Percentiles rank a stretch among this genome's conserved stretches.
Evolutionary conservation across 2,888 invertebrate genomes (phyloP).

Genomic region (Trichogramma dendrolimi): DNA sequence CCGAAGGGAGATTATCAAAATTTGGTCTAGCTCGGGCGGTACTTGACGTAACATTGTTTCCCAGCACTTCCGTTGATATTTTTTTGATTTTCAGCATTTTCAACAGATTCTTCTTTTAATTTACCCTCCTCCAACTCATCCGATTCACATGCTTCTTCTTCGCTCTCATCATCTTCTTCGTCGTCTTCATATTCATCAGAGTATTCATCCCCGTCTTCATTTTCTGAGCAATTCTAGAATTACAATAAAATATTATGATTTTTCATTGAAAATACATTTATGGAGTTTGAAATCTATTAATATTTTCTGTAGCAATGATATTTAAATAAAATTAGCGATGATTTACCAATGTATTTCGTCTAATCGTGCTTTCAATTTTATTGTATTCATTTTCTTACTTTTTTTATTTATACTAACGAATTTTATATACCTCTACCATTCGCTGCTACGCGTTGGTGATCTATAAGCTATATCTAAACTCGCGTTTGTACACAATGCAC

Average conservation of each 20-base stretch:
- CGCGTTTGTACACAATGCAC: too few relatives aligned
- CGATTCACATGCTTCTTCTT: slow-evolving; percentile 34
- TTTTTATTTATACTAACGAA: too few relatives aligned
- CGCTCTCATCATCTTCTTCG: slow-evolving; percentile 41
- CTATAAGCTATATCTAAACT: too few relatives aligned
- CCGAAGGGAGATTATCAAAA: slow-evolving; percentile 73
- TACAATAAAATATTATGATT: slow-evolving; percentile 4
- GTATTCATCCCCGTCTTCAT: slow-evolving; percentile 19
- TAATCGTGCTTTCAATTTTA: too few relatives aligned
- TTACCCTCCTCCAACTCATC: slow-evolving; percentile 30
- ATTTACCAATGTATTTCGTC: too few relatives aligned
- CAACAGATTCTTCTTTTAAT: slow-evolving; percentile 40
- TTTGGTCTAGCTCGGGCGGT: slow-evolving; percentile 44
- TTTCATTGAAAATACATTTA: background rate
- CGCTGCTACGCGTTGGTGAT: too few relatives aligned
- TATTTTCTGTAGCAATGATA: background rate
- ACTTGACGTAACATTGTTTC: slow-evolving; percentile 14
- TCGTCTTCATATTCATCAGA: slow-evolving; percentile 21
- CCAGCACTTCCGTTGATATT: slow-evolving; percentile 22
- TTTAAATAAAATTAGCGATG: too few relatives aligned
- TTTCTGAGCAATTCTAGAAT: slow-evolving; percentile 30
- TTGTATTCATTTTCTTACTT: too few relatives aligned
- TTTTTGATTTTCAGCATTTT: slow-evolving; percentile 51
- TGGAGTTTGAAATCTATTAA: background rate
- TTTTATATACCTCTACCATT: too few relatives aligned